phyloP scores from a whole-genome alignment of 2,797 vertebrate species.

The Anguilla pacifica region DNA sequence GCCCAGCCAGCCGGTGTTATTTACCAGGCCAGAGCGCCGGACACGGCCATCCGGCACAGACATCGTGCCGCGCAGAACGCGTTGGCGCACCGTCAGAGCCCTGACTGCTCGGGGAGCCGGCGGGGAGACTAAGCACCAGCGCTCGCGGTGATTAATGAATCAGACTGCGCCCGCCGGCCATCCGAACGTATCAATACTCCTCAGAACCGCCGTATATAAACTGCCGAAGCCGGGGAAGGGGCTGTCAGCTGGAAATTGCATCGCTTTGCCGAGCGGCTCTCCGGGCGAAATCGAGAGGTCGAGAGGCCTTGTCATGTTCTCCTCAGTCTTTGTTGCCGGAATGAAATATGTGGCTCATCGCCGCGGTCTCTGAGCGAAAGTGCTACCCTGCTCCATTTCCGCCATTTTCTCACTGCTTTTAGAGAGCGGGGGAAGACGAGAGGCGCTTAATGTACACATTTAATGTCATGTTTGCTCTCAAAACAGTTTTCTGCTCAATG shows the following conservation, averaged over 20 bases:
- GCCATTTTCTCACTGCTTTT: constrained; percentile 80
- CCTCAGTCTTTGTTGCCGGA: constrained; percentile 76
- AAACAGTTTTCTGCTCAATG: constrained; percentile 41
- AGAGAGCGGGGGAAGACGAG: constrained; percentile 79
- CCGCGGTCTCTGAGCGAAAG: constrained; percentile 82
- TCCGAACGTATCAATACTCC: constrained; percentile 84
- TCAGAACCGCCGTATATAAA: constrained; percentile 59
- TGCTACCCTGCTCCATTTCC: constrained; percentile 85
- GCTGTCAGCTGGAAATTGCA: constrained; percentile 86
- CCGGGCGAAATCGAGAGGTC: constrained; percentile 83
- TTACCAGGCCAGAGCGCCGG: constrained; percentile 64
- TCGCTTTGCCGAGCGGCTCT: constrained; percentile 85
- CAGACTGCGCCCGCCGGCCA: constrained; percentile 64
- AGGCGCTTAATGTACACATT: background rate
- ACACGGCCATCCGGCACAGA: constrained; percentile 68
- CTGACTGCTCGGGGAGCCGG: constrained; percentile 64
- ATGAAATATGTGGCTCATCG: constrained; percentile 88
- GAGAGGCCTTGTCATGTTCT: constrained; percentile 85
- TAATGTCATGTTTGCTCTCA: constrained; percentile 23
- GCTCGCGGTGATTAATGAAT: constrained; percentile 76
- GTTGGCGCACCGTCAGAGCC: constrained; percentile 65
- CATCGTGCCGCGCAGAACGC: constrained; percentile 70
- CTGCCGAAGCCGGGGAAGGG: constrained; percentile 82
- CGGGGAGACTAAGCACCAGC: constrained; percentile 53
- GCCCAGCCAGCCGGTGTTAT: constrained; percentile 61